Evolutionary conservation across 2,797 vertebrate genomes (phyloP).

Genomic region (Premnoplex brunnescens): DNA sequence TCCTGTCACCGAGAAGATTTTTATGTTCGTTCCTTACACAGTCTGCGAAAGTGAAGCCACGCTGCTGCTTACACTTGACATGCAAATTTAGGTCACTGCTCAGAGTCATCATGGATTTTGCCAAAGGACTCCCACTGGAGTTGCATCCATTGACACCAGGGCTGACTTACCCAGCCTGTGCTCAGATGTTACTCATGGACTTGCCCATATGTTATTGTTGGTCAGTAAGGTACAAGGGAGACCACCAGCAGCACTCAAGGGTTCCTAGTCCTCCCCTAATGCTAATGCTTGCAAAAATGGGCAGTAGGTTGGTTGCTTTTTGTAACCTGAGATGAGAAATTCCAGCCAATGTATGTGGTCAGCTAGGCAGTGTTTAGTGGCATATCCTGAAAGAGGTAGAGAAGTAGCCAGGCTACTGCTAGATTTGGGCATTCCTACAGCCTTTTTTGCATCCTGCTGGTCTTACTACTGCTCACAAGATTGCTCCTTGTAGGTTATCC

Average conservation of each 20-base stretch:
- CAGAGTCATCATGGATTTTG: background rate
- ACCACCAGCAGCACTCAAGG: background rate
- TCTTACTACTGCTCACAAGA: background rate
- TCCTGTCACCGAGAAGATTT: background rate
- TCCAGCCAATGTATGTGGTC: fast-evolving
- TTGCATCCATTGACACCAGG: background rate
- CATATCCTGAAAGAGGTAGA: background rate
- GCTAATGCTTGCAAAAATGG: background rate
- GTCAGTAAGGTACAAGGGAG: background rate
- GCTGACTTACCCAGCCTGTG: background rate
- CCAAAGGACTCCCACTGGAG: background rate
- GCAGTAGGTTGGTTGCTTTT: background rate
- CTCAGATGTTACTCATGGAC: background rate
- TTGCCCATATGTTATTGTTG: background rate
- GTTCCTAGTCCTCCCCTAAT: background rate
- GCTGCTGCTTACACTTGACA: background rate
- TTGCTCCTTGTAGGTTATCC: background rate
- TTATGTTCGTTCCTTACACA: background rate
- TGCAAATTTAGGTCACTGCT: background rate
- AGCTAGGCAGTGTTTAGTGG: fast-evolving
- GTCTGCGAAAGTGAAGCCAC: background rate
- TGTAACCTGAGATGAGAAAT: background rate
- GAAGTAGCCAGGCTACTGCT: background rate
- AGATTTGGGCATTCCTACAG: background rate
- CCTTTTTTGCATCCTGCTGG: background rate